A percentile compares a stretch with the other conserved stretches of the same genome.
Evolutionary conservation across 2,113 vertebrate species (phyloP).

Genomic region (Prolemur simus): DNA sequence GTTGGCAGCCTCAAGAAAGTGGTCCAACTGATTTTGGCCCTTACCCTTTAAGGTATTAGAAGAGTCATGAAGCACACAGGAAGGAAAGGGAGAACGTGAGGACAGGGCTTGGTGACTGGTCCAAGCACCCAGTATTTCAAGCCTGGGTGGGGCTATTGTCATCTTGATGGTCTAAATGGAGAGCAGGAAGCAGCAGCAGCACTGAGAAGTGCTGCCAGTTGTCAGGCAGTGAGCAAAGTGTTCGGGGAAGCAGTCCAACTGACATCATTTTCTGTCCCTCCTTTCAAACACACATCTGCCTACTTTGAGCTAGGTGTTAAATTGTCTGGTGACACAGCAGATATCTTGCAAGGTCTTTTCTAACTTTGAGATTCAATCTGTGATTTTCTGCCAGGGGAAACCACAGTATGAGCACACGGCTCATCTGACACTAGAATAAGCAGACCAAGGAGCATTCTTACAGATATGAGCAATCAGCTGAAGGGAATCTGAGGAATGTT

Average conservation of each 20-base stretch:
- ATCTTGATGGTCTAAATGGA: neutral
- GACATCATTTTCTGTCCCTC: neutral
- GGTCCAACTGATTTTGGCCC: neutral
- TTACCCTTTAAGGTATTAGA: neutral
- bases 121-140: neutral
- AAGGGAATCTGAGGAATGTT: neutral
- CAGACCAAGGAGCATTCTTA: neutral
- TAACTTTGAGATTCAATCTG: neutral
- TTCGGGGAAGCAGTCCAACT: neutral
- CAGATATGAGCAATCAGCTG: neutral
- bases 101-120: neutral
- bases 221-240: neutral
- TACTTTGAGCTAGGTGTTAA: neutral
- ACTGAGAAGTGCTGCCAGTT: neutral
- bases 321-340: neutral
- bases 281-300: neutral
- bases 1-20: neutral
- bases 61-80: neutral
- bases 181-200: neutral
- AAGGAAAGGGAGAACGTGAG: neutral
- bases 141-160: neutral
- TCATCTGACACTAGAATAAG: neutral
- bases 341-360: neutral
- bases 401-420: neutral
- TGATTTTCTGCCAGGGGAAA: conserved; percentile 34